Base-by-base conservation (phyloP, 2,888 invertebrate species). In the Phragmatobia fuliginosa region DNA sequence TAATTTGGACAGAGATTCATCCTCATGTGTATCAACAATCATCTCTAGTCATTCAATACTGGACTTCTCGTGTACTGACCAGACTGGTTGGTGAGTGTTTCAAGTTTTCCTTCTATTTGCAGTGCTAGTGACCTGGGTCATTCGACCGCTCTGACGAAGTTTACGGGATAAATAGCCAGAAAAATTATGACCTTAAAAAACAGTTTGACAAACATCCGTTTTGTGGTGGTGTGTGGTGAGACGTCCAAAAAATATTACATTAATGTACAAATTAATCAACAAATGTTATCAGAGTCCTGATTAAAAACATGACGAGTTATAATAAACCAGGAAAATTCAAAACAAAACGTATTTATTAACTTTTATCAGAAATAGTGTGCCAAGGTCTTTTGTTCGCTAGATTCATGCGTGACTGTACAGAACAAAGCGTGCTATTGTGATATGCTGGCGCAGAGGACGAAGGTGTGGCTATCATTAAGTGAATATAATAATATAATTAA, bases 381-480 rank as follows among this genome's bases (percentile, higher is more conserved):
- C 87, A 87, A 87, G 87, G 87, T 78, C 79, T 70, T 18, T 65
- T 21, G n/a, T 67, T 21, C 78, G 78, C 83, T 82, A 75, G 80
- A 73, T 74, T 76, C 83, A 83, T 82, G 82, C 81, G 82, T 80
- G 81, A 78, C 79, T 74, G 67, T 76, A 73, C 66, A 74, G 78
- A 79, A 81, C 83, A 84, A 85, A 81, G 74, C 72, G 62, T 70
- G 69, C 62, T 49, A 79, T 75, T 56, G 61, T 62, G 38, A 70
- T 62, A 11, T n/a, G 38, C 33, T 56, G 11, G 38, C 66, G 70
- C 74, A 76, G 67, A 78, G 75, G 71, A 78, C 75, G 80, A 78
- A 84, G 87, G 83, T 78, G 79, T 74, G 77, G 76, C 71, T 78
- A 71, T 69, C 67, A 63, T 80, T 78, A 77, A 63, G 28, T 18